Conservation (phyloP, 2,113 vertebrate species). For the Dascyllus trimaculatus region DNA sequence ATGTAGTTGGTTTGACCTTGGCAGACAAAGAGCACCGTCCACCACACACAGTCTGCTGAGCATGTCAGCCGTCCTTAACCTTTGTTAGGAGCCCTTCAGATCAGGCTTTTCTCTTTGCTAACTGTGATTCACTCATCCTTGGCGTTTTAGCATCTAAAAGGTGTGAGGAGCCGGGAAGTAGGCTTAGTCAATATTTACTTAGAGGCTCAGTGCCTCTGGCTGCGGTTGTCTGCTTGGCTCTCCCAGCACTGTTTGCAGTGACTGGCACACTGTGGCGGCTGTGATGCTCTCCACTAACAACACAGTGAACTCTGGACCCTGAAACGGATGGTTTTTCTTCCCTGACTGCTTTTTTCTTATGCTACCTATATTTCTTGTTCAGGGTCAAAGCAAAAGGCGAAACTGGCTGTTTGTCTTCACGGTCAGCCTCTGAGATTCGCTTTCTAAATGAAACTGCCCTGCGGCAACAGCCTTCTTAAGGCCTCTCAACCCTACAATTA, state of each 20-base stretch:
- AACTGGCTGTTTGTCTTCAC: conserved; percentile 23
- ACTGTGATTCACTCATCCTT: conserved; percentile 8
- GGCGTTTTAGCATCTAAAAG: conserved; percentile 30
- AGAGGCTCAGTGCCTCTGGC: conserved; percentile 41
- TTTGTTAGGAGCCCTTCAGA: conserved; percentile 18
- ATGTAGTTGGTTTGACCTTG: conserved; percentile 12
- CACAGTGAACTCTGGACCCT: conserved; percentile 68
- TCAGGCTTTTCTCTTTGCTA: conserved; percentile 13
- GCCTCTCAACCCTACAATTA: not conserved
- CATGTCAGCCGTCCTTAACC: conserved; percentile 9
- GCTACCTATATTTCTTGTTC: conserved; percentile 40
- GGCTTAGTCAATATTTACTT: conserved; percentile 67
- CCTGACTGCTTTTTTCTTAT: conserved; percentile 38
- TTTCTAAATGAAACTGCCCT: conserved; percentile 8
- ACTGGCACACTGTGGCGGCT: conserved; percentile 42
- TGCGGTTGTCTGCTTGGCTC: conserved; percentile 48
- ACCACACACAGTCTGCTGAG: conserved; percentile 3
- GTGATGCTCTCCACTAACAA: conserved; percentile 43
- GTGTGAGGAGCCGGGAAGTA: conserved; percentile 27
- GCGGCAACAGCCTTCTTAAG: not conserved
- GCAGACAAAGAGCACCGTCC: not conserved
- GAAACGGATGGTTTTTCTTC: conserved; percentile 56
- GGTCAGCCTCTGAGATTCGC: not conserved
- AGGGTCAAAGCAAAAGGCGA: conserved; percentile 9
- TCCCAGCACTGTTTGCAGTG: conserved; percentile 53